A percentile compares a stretch with the other conserved stretches of the same genome.
Evolutionary conservation across 2,888 invertebrate species (phyloP).

Genomic region (Taphrorychus bicolor): DNA sequence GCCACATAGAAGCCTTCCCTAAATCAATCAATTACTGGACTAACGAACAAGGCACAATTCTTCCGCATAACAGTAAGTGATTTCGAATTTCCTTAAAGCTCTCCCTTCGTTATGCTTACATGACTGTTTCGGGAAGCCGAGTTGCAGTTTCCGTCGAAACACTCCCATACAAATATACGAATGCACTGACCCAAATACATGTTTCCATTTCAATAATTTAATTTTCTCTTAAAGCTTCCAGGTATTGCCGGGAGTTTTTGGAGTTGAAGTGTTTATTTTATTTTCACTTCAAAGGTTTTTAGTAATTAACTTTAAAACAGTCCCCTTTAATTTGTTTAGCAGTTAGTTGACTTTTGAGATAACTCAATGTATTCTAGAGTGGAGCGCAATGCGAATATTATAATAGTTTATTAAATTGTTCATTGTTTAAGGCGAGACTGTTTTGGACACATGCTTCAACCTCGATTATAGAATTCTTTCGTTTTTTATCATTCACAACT

Average conservation of each 20-base stretch:
- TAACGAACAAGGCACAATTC: slow-evolving; percentile 76
- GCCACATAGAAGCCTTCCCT: slow-evolving; percentile 84
- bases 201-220: slow-evolving; percentile 4
- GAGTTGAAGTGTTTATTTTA: neutral
- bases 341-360: neutral
- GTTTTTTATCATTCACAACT: neutral
- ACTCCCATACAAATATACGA: neutral
- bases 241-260: neutral
- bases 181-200: neutral
- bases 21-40: slow-evolving; percentile 90
- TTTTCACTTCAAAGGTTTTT: neutral
- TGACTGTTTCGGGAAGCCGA: no score
- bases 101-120: no score
- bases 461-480: neutral
- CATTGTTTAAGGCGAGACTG: neutral
- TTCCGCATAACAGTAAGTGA: slow-evolving; percentile 70
- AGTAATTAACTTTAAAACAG: neutral
- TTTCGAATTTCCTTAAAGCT: neutral
- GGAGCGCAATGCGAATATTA: no score
- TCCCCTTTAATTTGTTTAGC: neutral
- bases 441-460: no score
- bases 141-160: neutral
- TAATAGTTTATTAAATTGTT: neutral
- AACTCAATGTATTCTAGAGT: no score
- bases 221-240: neutral